Evolutionary conservation across 2,888 invertebrate species (phyloP).

Genomic region (Plagiodera versicolora): DNA sequence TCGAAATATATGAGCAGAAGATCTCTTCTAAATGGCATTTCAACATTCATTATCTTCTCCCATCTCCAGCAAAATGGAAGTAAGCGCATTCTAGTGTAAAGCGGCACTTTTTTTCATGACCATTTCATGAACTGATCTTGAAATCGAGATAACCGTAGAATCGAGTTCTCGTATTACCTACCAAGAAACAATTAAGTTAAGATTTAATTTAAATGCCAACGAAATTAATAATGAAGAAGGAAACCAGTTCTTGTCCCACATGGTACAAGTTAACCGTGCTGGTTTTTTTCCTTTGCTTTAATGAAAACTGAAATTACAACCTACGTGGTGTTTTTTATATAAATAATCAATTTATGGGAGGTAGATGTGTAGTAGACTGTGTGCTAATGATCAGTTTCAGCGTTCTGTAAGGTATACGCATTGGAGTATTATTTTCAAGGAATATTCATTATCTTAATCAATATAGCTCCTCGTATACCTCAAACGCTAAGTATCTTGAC

Average conservation of each 20-base stretch:
- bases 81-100: constrained; percentile 14
- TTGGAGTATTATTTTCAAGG: no score
- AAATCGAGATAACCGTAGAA: constrained; percentile 24
- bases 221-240: constrained; percentile 15
- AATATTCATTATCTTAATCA: no score
- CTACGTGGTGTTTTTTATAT: constrained; percentile 16
- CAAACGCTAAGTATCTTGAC: no score
- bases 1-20: background rate
- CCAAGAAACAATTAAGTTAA: constrained; percentile 29
- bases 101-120: constrained; percentile 22
- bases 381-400: constrained; percentile 9
- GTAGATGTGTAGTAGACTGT: constrained; percentile 1
- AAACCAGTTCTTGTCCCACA: constrained; percentile 17
- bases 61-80: background rate
- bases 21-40: background rate
- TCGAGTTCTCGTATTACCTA: constrained; percentile 23
- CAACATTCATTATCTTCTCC: background rate
- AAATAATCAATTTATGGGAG: constrained; percentile 18
- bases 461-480: no score
- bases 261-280: background rate
- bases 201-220: constrained; percentile 28
- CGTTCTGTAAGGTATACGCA: background rate
- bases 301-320: constrained; percentile 17
- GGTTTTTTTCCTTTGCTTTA: constrained; percentile 9
- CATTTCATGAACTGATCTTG: constrained; percentile 17